Percentiles rank a stretch among this genome's conserved stretches.
Evolutionary conservation across 2,113 vertebrate species (phyloP).

Genomic region (Symphodus melops): DNA sequence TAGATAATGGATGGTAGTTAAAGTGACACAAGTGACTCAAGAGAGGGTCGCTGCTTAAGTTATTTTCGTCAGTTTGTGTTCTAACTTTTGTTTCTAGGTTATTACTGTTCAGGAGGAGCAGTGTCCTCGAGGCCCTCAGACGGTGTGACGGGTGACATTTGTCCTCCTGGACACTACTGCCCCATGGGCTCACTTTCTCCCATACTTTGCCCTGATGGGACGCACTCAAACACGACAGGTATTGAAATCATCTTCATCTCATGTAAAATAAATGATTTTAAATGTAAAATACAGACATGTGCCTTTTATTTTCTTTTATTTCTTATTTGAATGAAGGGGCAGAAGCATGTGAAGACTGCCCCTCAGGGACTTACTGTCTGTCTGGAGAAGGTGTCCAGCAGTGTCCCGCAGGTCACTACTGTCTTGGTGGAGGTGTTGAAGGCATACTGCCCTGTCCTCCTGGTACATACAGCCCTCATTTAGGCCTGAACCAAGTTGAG

Average conservation of each 20-base stretch:
- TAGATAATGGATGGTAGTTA: too few relatives aligned
- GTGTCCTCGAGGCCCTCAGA: slow-evolving; percentile 80
- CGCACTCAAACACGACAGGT: slow-evolving; percentile 86
- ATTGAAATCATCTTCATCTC: not conserved
- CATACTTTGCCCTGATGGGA: slow-evolving; percentile 80
- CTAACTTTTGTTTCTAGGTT: slow-evolving; percentile 78
- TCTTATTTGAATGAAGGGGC: slow-evolving; percentile 73
- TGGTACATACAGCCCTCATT: slow-evolving; percentile 83
- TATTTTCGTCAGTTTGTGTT: not conserved
- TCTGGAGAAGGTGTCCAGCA: slow-evolving; percentile 74
- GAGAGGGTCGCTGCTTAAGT: not conserved
- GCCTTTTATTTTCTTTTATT: not conserved
- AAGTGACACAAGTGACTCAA: not conserved
- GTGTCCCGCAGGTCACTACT: slow-evolving; percentile 87
- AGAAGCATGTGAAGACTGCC: slow-evolving; percentile 83
- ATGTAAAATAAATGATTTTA: not conserved
- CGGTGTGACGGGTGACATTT: slow-evolving; percentile 80
- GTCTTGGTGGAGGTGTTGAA: slow-evolving; percentile 78
- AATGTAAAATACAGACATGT: not conserved
- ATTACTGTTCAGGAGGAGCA: slow-evolving; percentile 85
- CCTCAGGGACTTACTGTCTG: slow-evolving; percentile 86
- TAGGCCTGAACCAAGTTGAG: slow-evolving; percentile 81
- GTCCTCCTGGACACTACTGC: slow-evolving; percentile 86
- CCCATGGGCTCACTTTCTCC: slow-evolving; percentile 83
- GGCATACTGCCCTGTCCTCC: slow-evolving; percentile 84